These are phyloP conservation scores for Lucinisca nassula DNA, from an alignment of 2,888 invertebrate species.

Conservation along the genomic window DNA sequence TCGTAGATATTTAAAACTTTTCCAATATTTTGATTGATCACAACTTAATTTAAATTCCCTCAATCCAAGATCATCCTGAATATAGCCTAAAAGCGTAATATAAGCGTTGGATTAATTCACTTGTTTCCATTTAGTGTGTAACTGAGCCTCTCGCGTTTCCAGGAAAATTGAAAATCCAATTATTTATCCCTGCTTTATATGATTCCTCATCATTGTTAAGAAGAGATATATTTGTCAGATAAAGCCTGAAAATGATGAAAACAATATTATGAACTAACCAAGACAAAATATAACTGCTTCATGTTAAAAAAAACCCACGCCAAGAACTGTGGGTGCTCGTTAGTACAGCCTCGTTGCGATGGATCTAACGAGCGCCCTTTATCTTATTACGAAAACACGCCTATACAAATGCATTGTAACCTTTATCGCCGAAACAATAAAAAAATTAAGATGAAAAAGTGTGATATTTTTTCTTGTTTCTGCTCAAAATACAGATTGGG, in stretches of 20 bases:
- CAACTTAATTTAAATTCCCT: neutral
- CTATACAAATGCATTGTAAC: too few relatives aligned
- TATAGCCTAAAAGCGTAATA: neutral
- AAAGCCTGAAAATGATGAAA: neutral
- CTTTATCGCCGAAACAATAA: too few relatives aligned
- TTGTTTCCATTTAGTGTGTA: conserved; percentile 9
- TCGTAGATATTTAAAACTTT: neutral
- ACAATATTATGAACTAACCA: too few relatives aligned
- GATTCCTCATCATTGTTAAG: neutral
- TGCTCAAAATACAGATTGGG: too few relatives aligned
- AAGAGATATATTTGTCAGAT: neutral
- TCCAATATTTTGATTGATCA: conserved; percentile 1
- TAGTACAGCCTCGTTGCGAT: too few relatives aligned
- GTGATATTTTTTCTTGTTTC: too few relatives aligned
- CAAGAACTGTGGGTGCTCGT: too few relatives aligned
- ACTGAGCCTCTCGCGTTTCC: neutral
- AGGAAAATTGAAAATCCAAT: conserved; percentile 10
- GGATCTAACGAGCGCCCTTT: too few relatives aligned
- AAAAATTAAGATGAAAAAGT: too few relatives aligned
- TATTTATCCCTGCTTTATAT: neutral
- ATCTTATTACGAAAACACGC: too few relatives aligned
- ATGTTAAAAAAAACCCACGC: too few relatives aligned
- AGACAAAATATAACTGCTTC: too few relatives aligned
- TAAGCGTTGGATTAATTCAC: neutral
- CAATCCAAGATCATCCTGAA: neutral